phyloP scores from a whole-genome alignment of 2,888 invertebrate species.

The Incurvaria masculella region DNA sequence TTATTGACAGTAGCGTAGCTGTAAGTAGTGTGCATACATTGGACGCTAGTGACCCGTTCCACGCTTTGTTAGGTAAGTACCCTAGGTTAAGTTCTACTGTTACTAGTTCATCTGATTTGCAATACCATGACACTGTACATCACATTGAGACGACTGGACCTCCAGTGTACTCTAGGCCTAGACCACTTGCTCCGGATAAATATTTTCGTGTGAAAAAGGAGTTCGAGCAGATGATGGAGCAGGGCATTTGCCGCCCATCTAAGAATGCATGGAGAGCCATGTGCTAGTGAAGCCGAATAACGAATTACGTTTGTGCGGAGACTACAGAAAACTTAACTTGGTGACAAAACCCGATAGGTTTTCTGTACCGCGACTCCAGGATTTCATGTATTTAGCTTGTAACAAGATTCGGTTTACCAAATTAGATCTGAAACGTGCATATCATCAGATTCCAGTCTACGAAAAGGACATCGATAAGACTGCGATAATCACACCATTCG shows the following conservation, averaged over 20 bases:
- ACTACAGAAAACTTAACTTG: background rate
- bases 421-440: slow-evolving; percentile 22
- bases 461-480: slow-evolving; percentile 26
- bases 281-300: slow-evolving; percentile 3
- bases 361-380: slow-evolving; percentile 5
- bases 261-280: slow-evolving; percentile 9
- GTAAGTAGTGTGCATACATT: too few relatives aligned
- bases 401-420: slow-evolving; percentile 14
- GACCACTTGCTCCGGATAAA: slow-evolving; percentile 24
- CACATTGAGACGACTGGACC: slow-evolving; percentile 25
- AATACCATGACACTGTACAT: too few relatives aligned
- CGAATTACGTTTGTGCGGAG: background rate
- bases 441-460: slow-evolving; percentile 26
- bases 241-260: slow-evolving; percentile 31
- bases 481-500: slow-evolving; percentile 27
- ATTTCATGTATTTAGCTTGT: slow-evolving; percentile 5
- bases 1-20: too few relatives aligned
- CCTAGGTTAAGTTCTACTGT: too few relatives aligned
- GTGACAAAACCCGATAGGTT: slow-evolving; percentile 1
- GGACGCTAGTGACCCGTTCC: too few relatives aligned
- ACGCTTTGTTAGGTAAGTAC: too few relatives aligned
- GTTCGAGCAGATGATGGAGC: slow-evolving; percentile 23
- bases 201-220: slow-evolving; percentile 23
- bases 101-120: too few relatives aligned
- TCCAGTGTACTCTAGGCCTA: slow-evolving; percentile 21